Base-by-base conservation (phyloP, 2,888 invertebrate genomes). In the Lasioglossum morio region DNA sequence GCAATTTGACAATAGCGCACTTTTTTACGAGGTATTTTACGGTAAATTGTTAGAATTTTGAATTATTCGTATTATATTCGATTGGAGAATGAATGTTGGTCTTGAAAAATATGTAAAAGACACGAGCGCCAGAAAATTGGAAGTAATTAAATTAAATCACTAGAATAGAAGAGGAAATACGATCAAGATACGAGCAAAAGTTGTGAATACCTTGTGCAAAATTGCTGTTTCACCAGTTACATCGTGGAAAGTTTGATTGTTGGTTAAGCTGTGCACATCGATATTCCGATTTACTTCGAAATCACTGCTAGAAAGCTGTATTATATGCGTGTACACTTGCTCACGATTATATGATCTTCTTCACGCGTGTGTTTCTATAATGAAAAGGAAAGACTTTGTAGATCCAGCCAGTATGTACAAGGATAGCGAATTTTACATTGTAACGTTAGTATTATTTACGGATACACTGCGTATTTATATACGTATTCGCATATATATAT, bases 361-460 rank as follows among this genome's bases (percentile, higher is more conserved):
- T 60, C 70, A 63, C 30, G 60, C 76, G 72, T 79, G 70, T 76
- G 60, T 43, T 76, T 83, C 69, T 76, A 30, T 77, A 30, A 63
- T 63, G 16, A 63, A 63, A 63, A 79, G 57, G n/a, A 57, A 82
- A 83, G 79, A 81, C 79, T 83, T 80, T 43, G 76, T 83, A 77
- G 79, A 74, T 84, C 81, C 86, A 82, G 79, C 86, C 86, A 82
- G 66, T 34, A 34, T 34, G 34, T 86, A 79, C 77, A 81, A 80
- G 72, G 43, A 60, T 85, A 85, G 81, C n/a, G 66, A 73, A 80
- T 75, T 82, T 87, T 82, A 34, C 73, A 86, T 81, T 81, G 76
- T 84, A 86, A 75, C 70, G 19, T 75, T 34, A 86, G 84, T 79
- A 82, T 88, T 77, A 87, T 82, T 87, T 87, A 81, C 72, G 78